Evolutionary conservation across 1,140 invertebrate species (phyloP), one percentile per base, ranked within the genome.

Genomic region (Eumeta japonica): DNA sequence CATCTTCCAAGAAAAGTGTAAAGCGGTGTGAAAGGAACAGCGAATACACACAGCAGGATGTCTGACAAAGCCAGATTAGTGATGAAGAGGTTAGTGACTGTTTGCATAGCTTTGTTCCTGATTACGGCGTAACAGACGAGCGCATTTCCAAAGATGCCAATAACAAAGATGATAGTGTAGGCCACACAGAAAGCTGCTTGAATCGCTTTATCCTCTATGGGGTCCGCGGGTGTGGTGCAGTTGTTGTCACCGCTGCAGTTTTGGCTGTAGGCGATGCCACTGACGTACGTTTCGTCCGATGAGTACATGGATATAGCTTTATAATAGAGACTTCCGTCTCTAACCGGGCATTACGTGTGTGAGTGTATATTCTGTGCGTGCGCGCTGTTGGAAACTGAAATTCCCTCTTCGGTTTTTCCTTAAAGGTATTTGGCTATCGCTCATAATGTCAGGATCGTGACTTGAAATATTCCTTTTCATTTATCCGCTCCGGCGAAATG

Each of bases 1-100:
- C 94, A 97, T 43, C 83, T 76, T 19, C 84, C 83, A 52, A 91
- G 77, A 57, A 93, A 94, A 2, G 88, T 90, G 55, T 94, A 94
- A 0, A 94, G 63, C 0, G 92, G 90, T 0, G 92, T 95, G 52
- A 95, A 92, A 0, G 92, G 94, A 3, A 97, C 90, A 1, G 91
- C 90, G 31, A 97, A 78, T 1, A 88, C 76, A 59, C 93, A 96
- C 17, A 97, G 79, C 3, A 97, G 62, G 28, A 97, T 90, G 62
- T 98, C 94, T n/a, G 92, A 92, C 2, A 97, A 71, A 0, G 94
- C 94, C 33, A 97, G 70, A 63, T 97, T 97, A 3, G 90, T 89
- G 45, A 97, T 97, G 68, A 97, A 97, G 20, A 94, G 84, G 64
- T 97, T 97, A 2, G 94, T 97, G 0, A 97, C 94, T 0, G 93